These are phyloP conservation scores for Ictalurus punctatus DNA, from an alignment of 2,113 vertebrate genomes.

Conservation along the genomic window DNA sequence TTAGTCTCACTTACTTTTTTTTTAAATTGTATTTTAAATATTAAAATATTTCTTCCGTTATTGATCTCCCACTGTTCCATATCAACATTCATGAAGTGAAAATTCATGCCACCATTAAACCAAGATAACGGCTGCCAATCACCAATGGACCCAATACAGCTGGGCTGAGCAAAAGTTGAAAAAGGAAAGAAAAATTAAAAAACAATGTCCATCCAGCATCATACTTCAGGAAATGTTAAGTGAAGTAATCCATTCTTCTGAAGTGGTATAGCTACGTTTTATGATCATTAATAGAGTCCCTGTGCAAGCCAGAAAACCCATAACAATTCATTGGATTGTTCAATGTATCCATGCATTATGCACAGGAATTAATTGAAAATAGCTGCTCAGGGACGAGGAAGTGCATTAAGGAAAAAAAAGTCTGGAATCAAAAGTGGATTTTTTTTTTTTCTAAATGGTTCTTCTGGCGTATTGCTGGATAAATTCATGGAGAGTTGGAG, in stretches of 20 bases:
- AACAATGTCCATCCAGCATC: slow-evolving; percentile 47
- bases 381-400: slow-evolving; percentile 59
- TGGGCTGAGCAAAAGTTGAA: background rate
- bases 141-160: slow-evolving; percentile 14
- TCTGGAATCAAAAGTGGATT: slow-evolving; percentile 69
- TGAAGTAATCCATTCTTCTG: slow-evolving; percentile 65
- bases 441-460: slow-evolving; percentile 65
- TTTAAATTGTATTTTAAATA: background rate
- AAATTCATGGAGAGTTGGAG: slow-evolving; percentile 61
- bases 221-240: slow-evolving; percentile 61
- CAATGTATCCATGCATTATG: slow-evolving; percentile 79
- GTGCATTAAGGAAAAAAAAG: slow-evolving; percentile 68
- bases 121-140: background rate
- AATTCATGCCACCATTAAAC: background rate
- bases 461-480: slow-evolving; percentile 67
- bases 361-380: slow-evolving; percentile 76
- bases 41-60: background rate
- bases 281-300: slow-evolving; percentile 71
- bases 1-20: background rate
- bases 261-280: slow-evolving; percentile 68
- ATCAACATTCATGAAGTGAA: background rate
- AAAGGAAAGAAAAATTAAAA: background rate
- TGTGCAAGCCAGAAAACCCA: slow-evolving; percentile 66
- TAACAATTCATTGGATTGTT: slow-evolving; percentile 77
- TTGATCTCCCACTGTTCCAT: background rate